Percentiles rank a stretch among this genome's conserved stretches.
Evolutionary conservation across 2,113 vertebrate genomes (phyloP).

Genomic region (Sminthopsis crassicaudata): DNA sequence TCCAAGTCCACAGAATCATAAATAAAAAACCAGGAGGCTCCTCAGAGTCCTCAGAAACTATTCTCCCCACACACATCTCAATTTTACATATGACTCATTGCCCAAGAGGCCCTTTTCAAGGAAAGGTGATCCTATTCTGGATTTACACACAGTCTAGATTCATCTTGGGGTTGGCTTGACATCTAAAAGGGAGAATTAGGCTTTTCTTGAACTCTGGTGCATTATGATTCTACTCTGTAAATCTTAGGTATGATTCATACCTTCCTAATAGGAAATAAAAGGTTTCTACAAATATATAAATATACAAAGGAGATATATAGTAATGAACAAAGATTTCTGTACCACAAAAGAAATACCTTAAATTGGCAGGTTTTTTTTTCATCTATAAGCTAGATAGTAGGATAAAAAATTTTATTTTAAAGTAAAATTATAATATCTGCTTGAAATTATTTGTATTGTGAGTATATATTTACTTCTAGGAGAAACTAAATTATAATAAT

Average conservation of each 20-base stretch:
- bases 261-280: not conserved
- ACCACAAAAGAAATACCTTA: not conserved
- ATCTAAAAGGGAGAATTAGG: not conserved
- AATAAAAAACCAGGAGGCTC: not conserved
- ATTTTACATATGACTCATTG: not conserved
- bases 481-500: not conserved
- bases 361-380: not conserved
- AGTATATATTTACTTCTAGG: not conserved
- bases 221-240: not conserved
- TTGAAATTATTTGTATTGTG: not conserved
- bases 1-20: not conserved
- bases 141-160: not conserved
- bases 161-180: not conserved
- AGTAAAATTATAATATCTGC: not conserved
- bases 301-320: not conserved
- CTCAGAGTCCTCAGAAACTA: not conserved
- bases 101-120: not conserved
- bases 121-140: not conserved
- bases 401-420: not conserved
- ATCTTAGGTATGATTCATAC: not conserved
- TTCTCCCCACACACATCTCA: not conserved
- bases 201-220: not conserved
- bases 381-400: not conserved
- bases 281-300: not conserved
- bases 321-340: not conserved